Evolutionary conservation across 2,113 vertebrate species (phyloP).

Genomic region (Misgurnus anguillicaudatus): DNA sequence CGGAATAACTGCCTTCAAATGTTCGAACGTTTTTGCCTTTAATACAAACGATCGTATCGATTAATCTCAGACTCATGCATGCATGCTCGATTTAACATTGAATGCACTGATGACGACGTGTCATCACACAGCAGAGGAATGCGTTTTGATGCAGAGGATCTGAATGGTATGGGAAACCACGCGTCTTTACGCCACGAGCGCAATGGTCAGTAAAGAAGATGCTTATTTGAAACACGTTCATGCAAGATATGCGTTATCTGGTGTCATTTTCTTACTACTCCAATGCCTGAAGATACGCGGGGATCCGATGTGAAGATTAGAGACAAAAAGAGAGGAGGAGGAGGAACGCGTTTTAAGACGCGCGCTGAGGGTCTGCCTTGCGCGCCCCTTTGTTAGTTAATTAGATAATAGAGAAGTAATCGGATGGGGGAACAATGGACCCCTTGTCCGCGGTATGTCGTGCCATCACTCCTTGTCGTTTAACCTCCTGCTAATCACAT

Average conservation of each 20-base stretch:
- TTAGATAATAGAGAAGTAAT: conserved; percentile 24
- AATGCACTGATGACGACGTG: background rate
- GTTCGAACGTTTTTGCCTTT: background rate
- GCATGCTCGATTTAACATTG: background rate
- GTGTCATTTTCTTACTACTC: background rate
- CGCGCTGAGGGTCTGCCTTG: too few species aligned
- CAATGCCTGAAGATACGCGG: background rate
- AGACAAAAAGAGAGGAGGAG: background rate
- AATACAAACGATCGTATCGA: background rate
- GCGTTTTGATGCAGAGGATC: background rate
- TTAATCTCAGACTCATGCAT: background rate
- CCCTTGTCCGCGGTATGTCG: conserved; percentile 37
- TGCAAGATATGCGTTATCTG: background rate
- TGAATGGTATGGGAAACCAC: background rate
- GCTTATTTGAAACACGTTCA: background rate
- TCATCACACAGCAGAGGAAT: background rate
- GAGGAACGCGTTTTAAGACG: conserved; percentile 39
- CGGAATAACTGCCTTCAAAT: too few species aligned
- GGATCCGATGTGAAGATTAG: background rate
- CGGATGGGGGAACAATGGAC: conserved; percentile 32
- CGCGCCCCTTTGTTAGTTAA: conserved; percentile 40
- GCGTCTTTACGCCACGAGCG: too few species aligned
- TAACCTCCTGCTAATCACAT: background rate
- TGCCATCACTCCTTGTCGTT: conserved; percentile 34
- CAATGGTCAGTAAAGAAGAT: too few species aligned